phyloP scores from a whole-genome alignment of 23 tunicate genomes.

The Botrylloides violaceus region DNA sequence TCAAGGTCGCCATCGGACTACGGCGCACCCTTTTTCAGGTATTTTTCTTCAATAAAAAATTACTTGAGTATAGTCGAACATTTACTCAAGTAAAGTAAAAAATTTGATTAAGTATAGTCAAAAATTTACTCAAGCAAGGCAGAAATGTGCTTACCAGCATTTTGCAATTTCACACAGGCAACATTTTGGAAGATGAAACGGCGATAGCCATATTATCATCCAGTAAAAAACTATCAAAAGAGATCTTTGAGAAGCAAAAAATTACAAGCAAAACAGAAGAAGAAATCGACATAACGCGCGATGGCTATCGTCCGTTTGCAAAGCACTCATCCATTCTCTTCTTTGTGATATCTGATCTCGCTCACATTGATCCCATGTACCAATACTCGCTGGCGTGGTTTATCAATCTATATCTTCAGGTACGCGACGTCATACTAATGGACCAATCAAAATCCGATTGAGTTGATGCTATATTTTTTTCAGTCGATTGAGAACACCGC shows the following conservation, averaged over 20 bases:
- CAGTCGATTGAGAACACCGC: slow-evolving; percentile 74
- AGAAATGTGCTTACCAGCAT: no score
- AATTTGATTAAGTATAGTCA: no score
- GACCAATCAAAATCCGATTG: neutral
- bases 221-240: slow-evolving; percentile 50
- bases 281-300: slow-evolving; percentile 66
- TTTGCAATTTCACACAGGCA: slow-evolving; percentile 28
- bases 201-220: slow-evolving; percentile 70
- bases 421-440: slow-evolving; percentile 9
- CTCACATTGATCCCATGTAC: slow-evolving; percentile 87
- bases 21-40: no score
- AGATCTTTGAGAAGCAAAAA: slow-evolving; percentile 68
- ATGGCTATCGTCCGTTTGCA: slow-evolving; percentile 77
- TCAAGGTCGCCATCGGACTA: no score
- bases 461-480: neutral
- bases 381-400: slow-evolving; percentile 86
- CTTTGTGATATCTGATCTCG: slow-evolving; percentile 86
- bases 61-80: no score
- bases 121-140: no score
- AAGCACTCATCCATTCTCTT: slow-evolving; percentile 79
- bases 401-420: slow-evolving; percentile 69
- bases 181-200: slow-evolving; percentile 76
- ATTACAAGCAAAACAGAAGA: slow-evolving; percentile 71
- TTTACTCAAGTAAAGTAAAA: no score
- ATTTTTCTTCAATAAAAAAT: no score